These are phyloP conservation scores for Rhagonycha fulva DNA, from an alignment of 2,888 invertebrate genomes.

Conservation along the genomic window DNA sequence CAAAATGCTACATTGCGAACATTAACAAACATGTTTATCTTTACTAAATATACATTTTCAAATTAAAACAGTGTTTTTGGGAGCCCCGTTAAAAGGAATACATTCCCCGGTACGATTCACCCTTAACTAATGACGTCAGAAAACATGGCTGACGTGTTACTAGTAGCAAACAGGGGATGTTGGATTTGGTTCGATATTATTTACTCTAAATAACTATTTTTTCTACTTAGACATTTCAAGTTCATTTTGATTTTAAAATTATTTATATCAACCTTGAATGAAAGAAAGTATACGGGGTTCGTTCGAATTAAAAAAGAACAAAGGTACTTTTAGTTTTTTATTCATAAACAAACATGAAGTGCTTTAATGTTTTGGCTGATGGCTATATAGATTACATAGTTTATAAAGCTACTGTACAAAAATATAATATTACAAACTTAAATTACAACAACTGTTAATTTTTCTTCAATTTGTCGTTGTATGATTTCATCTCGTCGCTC, in stretches of 20 bases:
- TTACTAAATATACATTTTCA: not conserved
- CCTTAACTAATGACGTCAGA: conserved; percentile 1
- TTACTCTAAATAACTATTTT: not conserved
- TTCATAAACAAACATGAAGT: not conserved
- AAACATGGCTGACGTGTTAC: not conserved
- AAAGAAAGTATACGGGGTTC: not conserved
- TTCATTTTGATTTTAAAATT: not conserved
- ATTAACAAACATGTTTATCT: not conserved
- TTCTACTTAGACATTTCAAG: not conserved
- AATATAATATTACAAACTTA: not conserved
- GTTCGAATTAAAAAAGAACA: not conserved
- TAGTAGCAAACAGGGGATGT: not conserved
- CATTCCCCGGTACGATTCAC: not conserved
- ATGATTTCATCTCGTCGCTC: not conserved
- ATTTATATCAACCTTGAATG: not conserved
- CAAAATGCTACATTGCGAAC: not conserved
- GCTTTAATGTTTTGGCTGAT: not conserved
- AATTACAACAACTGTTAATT: not conserved
- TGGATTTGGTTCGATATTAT: not conserved
- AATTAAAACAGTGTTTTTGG: not conserved
- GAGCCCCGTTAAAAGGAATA: not conserved
- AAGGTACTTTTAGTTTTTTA: not conserved
- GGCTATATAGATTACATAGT: too few relatives aligned
- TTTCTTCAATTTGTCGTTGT: not conserved
- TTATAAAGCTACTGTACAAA: not conserved